Conservation (phyloP, 2,888 invertebrate species). For the Acanthosepion lycidas region DNA sequence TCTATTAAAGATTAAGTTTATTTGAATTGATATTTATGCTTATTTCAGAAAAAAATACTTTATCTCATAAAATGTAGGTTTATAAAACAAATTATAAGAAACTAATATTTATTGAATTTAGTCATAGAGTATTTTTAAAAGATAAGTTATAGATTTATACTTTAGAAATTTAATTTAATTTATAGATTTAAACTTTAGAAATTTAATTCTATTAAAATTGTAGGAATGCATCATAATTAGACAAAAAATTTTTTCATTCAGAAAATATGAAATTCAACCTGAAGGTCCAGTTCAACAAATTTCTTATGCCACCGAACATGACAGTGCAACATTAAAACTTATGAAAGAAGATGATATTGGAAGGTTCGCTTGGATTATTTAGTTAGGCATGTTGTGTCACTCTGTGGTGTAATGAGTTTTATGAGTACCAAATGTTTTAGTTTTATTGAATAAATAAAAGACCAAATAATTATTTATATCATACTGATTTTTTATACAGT, state of each 20-base stretch:
- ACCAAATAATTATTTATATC: neutral
- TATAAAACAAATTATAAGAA: neutral
- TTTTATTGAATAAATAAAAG: neutral
- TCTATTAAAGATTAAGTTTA: neutral
- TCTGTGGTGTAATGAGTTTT: neutral
- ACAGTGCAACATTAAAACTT: constrained; percentile 48
- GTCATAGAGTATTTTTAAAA: neutral
- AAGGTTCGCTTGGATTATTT: constrained; percentile 38
- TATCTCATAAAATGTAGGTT: neutral
- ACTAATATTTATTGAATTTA: neutral
- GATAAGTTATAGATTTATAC: neutral
- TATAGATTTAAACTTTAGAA: neutral
- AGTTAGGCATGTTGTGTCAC: constrained; percentile 40
- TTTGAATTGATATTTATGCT: neutral
- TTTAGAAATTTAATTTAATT: neutral
- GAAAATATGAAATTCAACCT: constrained; percentile 50
- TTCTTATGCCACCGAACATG: constrained; percentile 50
- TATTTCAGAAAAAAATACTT: neutral
- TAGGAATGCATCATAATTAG: neutral
- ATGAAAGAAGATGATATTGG: constrained; percentile 44
- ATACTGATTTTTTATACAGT: neutral
- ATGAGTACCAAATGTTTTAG: neutral
- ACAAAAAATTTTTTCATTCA: constrained; percentile 42
- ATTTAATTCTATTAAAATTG: neutral
- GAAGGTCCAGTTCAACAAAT: constrained; percentile 51